These are phyloP conservation scores for Actinopyga echinites DNA, from an alignment of 53 echinoderm and acorn worm species.

Conservation along the genomic window DNA sequence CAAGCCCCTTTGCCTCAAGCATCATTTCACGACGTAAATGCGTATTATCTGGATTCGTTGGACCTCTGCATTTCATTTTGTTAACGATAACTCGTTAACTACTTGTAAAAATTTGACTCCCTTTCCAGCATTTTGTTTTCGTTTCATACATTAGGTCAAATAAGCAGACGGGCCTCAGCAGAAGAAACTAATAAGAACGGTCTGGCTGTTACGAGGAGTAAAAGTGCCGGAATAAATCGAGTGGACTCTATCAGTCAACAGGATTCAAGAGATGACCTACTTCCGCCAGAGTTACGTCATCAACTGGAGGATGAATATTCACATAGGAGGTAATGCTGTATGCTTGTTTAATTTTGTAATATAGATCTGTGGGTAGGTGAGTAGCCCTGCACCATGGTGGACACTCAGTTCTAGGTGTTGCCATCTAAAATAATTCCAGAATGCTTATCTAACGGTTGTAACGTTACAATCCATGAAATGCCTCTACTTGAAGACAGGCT, in stretches of 20 bases:
- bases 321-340: background rate
- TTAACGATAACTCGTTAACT: too few relatives aligned
- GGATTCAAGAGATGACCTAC: background rate
- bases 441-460: too few relatives aligned
- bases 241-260: background rate
- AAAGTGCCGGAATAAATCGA: slow-evolving; percentile 38
- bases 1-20: too few relatives aligned
- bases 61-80: too few relatives aligned
- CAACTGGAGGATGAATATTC: slow-evolving; percentile 25
- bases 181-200: slow-evolving; percentile 7
- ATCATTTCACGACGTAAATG: too few relatives aligned
- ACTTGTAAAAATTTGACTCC: too few relatives aligned
- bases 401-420: too few relatives aligned
- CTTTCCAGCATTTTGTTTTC: background rate
- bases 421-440: too few relatives aligned
- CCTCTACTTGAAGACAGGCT: too few relatives aligned
- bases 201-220: slow-evolving; percentile 21
- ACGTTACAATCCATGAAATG: too few relatives aligned
- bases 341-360: background rate
- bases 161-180: slow-evolving; percentile 38
- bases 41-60: too few relatives aligned
- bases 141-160: slow-evolving; percentile 37
- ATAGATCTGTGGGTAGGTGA: background rate
- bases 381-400: too few relatives aligned
- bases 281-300: slow-evolving; percentile 18